Conservation (phyloP, 35 echinoderm and acorn worm species). For the Amphiura filiformis region DNA sequence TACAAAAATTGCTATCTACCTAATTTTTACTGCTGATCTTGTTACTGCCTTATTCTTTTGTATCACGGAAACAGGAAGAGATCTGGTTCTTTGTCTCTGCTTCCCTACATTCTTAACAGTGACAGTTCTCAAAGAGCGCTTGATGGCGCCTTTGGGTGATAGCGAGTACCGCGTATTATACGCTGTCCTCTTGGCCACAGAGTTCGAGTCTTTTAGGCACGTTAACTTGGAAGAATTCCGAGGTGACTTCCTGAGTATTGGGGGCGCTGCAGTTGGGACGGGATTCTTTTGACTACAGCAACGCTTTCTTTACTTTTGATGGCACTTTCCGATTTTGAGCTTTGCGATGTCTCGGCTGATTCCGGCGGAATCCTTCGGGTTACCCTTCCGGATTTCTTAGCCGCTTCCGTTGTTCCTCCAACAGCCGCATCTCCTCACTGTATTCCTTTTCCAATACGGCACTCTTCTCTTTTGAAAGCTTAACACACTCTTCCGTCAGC, state of each 20-base stretch:
- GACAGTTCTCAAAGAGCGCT: background rate
- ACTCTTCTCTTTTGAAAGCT: too few species aligned
- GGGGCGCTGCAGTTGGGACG: background rate
- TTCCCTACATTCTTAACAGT: background rate
- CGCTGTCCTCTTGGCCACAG: background rate
- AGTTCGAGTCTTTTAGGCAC: conserved; percentile 1
- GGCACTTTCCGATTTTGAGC: too few species aligned
- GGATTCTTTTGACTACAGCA: background rate
- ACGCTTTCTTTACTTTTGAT: too few species aligned
- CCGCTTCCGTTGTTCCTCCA: too few species aligned
- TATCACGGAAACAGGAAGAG: background rate
- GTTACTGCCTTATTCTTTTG: background rate
- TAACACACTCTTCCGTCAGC: too few species aligned
- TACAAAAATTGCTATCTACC: background rate
- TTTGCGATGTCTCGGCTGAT: background rate
- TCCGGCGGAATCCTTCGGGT: background rate
- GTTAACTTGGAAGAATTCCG: background rate
- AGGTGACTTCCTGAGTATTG: background rate
- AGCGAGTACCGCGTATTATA: background rate
- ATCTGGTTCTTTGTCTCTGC: too few species aligned
- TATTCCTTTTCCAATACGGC: background rate
- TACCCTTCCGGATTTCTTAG: background rate
- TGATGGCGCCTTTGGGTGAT: background rate
- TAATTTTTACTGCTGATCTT: background rate
- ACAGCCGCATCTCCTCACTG: background rate